Evolutionary conservation across 2,888 invertebrate species (phyloP), one percentile per base, ranked within the genome.

Genomic region (Nomada ruficornis): DNA sequence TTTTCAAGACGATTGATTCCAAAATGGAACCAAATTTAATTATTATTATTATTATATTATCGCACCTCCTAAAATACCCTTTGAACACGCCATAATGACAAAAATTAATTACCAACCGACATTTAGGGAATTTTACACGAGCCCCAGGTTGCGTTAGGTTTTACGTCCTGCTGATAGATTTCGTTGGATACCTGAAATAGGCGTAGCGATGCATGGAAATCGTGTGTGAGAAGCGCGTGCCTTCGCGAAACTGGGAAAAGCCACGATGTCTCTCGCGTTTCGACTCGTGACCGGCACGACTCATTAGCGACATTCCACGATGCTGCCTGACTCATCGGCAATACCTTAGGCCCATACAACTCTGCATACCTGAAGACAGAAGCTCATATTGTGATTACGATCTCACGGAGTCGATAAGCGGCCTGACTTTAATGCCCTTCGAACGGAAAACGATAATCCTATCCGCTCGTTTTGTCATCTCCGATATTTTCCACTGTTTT

Each of bases 251-350:
- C 68, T 36, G 13, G 65, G 65, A 52, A 75, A 75, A 80, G 67
- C 23, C 29, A 7, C 62, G 44, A 26, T 18, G 74, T 36, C 57
- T 77, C 59, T 82, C 69, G 77, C 82, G 87, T 83, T 82, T 82
- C 71, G 80, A 84, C 80, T 82, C 55, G 83, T 82, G 77, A 70
- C 70, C 65, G 72, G 71, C 79, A 85, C 87, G 84, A 87, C 90
- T 92, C 92, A 93, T 93, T 93, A 93, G 92, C 93, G 91, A 92
- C 93, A 93, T 93, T 93, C 93, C 93, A 86, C 88, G 80, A 88
- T 85, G 88, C 87, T 89, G 86, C 88, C 90, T 93, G 93, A 93
- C 90, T 93, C 93, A 93, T 91, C 91, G 88, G 87, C 89, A 89
- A 90, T 90, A 85, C 86, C 86, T 75, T 78, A 68, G 79, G 83